Evolutionary conservation across 2,888 invertebrate genomes (phyloP).

Genomic region (Mythimna lalbum): DNA sequence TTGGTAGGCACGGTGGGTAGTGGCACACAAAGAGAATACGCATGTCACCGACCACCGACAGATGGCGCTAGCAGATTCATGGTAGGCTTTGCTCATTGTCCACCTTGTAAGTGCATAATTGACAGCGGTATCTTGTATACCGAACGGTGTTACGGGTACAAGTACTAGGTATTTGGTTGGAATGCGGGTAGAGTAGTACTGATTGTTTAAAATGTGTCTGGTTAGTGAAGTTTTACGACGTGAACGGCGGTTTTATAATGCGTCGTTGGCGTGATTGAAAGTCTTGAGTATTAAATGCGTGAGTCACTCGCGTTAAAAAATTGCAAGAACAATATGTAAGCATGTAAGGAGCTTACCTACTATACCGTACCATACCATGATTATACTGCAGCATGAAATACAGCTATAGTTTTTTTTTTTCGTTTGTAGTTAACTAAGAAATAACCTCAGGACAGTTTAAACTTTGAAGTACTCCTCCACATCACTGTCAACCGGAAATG

Average conservation of each 20-base stretch:
- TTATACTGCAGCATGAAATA: not conserved
- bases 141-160: conserved; percentile 4
- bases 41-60: conserved; percentile 78
- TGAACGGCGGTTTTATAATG: no score
- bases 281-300: not conserved
- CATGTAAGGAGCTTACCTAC: no score
- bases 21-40: conserved; percentile 79
- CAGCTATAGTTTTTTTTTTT: no score
- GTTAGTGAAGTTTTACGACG: not conserved
- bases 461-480: no score
- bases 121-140: conserved; percentile 57
- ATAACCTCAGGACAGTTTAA: no score
- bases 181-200: not conserved
- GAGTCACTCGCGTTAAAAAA: no score
- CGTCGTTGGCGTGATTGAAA: no score
- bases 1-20: conserved; percentile 55
- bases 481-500: no score
- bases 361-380: no score
- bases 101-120: conserved; percentile 78
- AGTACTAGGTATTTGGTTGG: conserved; percentile 12
- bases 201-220: not conserved
- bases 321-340: no score
- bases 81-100: conserved; percentile 82
- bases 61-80: conserved; percentile 79
- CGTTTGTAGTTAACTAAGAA: no score